These are phyloP conservation scores for Pollachius pollachius DNA, from an alignment of 2,113 vertebrate genomes.

Conservation along the genomic window DNA sequence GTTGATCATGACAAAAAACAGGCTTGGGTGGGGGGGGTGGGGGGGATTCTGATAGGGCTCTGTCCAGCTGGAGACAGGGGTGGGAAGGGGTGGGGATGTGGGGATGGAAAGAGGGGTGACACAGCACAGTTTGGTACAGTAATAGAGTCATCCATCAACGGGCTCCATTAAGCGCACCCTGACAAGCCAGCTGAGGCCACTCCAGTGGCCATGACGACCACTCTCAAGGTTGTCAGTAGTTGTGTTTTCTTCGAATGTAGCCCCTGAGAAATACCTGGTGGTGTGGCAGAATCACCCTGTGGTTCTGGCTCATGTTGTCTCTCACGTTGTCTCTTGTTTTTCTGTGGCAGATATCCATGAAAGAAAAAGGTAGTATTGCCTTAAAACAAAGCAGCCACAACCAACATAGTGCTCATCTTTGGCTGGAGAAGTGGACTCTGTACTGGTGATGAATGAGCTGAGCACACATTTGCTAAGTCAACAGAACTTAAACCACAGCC, in stretches of 20 bases:
- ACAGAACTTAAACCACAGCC: too few relatives aligned
- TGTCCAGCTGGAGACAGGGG: constrained; percentile 53
- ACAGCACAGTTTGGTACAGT: constrained; percentile 62
- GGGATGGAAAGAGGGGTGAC: constrained; percentile 42
- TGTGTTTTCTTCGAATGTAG: constrained; percentile 43
- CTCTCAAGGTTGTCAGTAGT: constrained; percentile 40
- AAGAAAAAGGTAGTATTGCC: too few relatives aligned
- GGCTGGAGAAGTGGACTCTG: too few relatives aligned
- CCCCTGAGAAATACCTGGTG: neutral
- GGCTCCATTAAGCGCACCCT: constrained; percentile 60
- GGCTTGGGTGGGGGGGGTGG: constrained; percentile 12
- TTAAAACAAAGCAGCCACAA: too few relatives aligned
- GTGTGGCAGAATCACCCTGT: too few relatives aligned
- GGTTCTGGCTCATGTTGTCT: too few relatives aligned
- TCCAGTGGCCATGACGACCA: constrained; percentile 58
- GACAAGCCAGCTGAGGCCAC: constrained; percentile 65
- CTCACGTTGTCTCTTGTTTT: too few relatives aligned
- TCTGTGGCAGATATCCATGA: too few relatives aligned
- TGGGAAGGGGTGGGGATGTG: too few relatives aligned
- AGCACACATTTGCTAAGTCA: too few relatives aligned
- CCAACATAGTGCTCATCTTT: too few relatives aligned
- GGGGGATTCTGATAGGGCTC: constrained; percentile 23
- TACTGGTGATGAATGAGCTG: too few relatives aligned
- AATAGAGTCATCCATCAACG: constrained; percentile 74
- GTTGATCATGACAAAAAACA: constrained; percentile 31